Evolutionary conservation across 1,140 invertebrate genomes (phyloP), one percentile per base, ranked within the genome.

Genomic region (Steinernema khuongi): DNA sequence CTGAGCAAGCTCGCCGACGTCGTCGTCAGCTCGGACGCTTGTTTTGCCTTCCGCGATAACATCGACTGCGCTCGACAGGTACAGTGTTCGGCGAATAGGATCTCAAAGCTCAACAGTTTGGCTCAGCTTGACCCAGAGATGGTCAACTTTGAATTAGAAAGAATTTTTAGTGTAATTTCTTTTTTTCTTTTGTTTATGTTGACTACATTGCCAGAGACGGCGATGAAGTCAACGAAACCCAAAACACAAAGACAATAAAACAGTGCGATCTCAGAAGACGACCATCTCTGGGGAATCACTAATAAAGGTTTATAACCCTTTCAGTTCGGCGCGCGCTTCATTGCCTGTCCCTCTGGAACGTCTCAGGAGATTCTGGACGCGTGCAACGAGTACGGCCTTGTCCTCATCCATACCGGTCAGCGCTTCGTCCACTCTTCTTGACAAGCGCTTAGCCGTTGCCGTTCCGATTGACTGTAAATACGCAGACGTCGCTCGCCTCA

Each of bases 41-140:
- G 97, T 88, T 97, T 99, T 87, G 95, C 96, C 33, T 98, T 98
- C 88, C 89, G 94, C 79, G 96, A 99, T 82, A 99, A 97, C 83
- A 91, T 99, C 68, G 95, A 99, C 86, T 89, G 95, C 80, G 96
- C 95, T 22, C 77, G 74, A 79, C 79, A 84, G 73, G 83, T 83
- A 71, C 36, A n/a, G 50, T 60, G 72, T 73, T 73, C 26, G 43
- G 18, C 31, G 7, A 73, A 73, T n/a, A 4, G 7, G 31, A 73
- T 73, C n/a, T 22, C 17, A 31, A 22, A 74, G 14, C 19, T 11
- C 68, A 11, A 73, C 7, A 72, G 11, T 69, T 29, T 11, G n/a
- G n/a, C n/a, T n/a, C n/a, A n/a, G n/a, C n/a, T n/a, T n/a, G n/a
- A n/a, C n/a, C n/a, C n/a, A n/a, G n/a, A n/a, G n/a, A n/a, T n/a